Conservation (phyloP, 1,140 invertebrate species). For the Lepidurus arcticus region DNA sequence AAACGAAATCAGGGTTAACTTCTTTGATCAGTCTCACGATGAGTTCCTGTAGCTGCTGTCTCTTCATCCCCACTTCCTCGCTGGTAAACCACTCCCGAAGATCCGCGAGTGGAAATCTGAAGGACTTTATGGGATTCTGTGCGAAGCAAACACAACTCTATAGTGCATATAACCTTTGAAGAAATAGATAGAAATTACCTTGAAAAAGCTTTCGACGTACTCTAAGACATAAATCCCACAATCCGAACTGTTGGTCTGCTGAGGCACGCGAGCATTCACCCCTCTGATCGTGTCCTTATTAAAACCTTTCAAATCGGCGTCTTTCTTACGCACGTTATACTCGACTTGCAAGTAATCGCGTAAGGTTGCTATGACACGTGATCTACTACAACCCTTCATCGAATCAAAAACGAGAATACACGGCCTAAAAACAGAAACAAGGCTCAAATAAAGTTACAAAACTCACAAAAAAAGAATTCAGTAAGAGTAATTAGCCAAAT, state of each 20-base stretch:
- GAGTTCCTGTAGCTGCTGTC: background rate
- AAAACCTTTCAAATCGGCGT: conserved; percentile 52
- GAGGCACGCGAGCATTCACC: conserved; percentile 78
- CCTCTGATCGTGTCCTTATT: conserved; percentile 76
- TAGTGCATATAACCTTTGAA: background rate
- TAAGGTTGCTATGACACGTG: conserved; percentile 75
- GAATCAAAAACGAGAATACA: conserved; percentile 95
- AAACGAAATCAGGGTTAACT: background rate
- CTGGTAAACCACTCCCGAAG: background rate
- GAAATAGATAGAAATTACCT: conserved; percentile 42
- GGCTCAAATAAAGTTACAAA: background rate
- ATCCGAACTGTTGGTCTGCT: conserved; percentile 94
- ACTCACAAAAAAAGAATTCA: background rate
- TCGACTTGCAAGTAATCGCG: conserved; percentile 85
- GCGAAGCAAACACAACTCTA: background rate
- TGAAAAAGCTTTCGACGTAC: conserved; percentile 92
- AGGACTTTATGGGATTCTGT: background rate
- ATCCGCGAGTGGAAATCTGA: background rate
- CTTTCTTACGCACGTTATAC: conserved; percentile 68
- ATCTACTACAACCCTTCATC: conserved; percentile 68
- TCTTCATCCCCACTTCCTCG: background rate
- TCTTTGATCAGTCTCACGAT: background rate
- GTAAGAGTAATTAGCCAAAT: no score
- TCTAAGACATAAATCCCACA: conserved; percentile 93
- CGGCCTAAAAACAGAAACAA: conserved; percentile 49